A percentile compares a stretch with the other conserved stretches of the same genome.
These are phyloP conservation scores for Lophius americanus DNA, from an alignment of 2,797 vertebrate genomes.

Conservation along the genomic window DNA sequence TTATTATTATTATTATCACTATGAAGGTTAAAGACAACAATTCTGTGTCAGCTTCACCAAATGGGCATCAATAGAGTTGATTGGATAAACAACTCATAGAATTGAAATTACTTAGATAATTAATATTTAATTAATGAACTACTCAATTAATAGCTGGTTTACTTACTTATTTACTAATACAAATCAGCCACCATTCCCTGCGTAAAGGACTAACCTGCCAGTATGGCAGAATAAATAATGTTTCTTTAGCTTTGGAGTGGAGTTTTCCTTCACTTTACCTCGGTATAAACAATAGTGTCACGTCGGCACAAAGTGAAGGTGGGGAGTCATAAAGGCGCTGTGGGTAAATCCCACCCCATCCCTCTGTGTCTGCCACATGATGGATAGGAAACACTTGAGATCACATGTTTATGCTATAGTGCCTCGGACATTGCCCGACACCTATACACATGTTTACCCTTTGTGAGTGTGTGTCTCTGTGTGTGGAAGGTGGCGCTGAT, in stretches of 20 bases:
- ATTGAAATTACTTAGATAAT: constrained; percentile 1
- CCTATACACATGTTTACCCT: constrained; percentile 50
- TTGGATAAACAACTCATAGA: constrained; percentile 11
- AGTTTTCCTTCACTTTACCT: constrained; percentile 12
- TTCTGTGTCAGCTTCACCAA: background rate
- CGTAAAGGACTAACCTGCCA: constrained; percentile 20
- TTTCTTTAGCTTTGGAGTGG: background rate
- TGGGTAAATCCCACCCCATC: constrained; percentile 32
- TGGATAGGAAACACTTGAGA: constrained; percentile 45
- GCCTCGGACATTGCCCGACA: constrained; percentile 38
- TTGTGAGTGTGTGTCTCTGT: constrained; percentile 19
- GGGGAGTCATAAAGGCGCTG: constrained; percentile 15
- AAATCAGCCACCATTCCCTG: background rate
- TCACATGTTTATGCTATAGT: constrained; percentile 49
- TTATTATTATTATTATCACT: too few relatives aligned
- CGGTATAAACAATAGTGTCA: constrained; percentile 2
- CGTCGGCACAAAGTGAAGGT: constrained; percentile 28
- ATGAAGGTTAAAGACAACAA: background rate
- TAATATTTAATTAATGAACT: background rate
- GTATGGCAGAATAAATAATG: constrained; percentile 7
- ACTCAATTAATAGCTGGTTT: constrained; percentile 19
- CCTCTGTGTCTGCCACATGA: constrained; percentile 31
- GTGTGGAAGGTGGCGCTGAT: constrained; percentile 17
- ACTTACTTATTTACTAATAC: background rate
- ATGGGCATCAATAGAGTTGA: constrained; percentile 1